Evolutionary conservation across 2,113 vertebrate genomes (phyloP).

Genomic region (Casuarius casuarius): DNA sequence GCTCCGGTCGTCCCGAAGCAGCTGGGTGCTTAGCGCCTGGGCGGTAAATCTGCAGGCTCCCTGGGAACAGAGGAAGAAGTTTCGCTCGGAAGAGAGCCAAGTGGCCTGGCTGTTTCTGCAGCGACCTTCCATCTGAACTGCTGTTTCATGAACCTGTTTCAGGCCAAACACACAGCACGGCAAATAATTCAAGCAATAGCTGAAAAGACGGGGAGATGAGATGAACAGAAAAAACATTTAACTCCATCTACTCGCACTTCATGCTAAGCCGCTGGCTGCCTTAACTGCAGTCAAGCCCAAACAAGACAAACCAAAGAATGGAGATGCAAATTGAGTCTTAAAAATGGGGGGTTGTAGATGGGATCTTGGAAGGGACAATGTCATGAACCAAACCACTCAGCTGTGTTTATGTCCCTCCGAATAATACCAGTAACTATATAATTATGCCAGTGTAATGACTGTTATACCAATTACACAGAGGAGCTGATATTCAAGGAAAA

Average conservation of each 20-base stretch:
- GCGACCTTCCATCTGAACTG: background rate
- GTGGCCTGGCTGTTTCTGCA: background rate
- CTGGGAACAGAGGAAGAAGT: no score
- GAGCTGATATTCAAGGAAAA: background rate
- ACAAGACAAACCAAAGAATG: background rate
- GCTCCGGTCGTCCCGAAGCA: no score
- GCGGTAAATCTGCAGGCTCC: no score
- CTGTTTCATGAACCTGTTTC: background rate
- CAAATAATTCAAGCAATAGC: background rate
- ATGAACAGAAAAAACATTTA: background rate
- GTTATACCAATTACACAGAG: background rate
- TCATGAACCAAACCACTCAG: background rate
- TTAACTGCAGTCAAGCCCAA: background rate
- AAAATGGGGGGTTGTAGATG: background rate
- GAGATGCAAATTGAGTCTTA: background rate
- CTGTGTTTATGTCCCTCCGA: slow-evolving; percentile 35
- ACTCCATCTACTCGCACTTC: fast-evolving
- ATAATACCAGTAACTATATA: background rate
- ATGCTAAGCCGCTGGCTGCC: background rate
- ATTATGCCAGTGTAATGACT: background rate
- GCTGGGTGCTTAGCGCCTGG: no score
- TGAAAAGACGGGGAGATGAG: background rate
- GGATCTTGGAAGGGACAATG: background rate
- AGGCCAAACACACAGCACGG: background rate
- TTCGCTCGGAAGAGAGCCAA: no score